These are phyloP conservation scores for Petrocephalus schoutedeni DNA, from an alignment of 2,797 vertebrate genomes.

Conservation along the genomic window DNA sequence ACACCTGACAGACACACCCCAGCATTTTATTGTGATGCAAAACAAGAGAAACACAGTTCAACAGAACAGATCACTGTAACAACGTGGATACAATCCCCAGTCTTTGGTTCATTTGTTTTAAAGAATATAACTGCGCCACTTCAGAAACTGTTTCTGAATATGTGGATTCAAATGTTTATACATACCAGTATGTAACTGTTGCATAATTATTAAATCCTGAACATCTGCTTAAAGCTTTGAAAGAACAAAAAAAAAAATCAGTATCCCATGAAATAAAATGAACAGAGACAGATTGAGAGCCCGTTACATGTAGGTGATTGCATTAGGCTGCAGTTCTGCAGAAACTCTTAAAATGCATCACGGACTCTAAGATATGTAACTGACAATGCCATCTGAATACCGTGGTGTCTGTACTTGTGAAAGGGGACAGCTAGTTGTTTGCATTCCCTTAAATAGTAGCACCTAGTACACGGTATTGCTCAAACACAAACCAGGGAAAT, in stretches of 20 bases:
- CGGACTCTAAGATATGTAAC: neutral
- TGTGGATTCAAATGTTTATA: conserved; percentile 33
- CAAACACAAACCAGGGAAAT: neutral
- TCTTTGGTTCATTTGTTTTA: conserved; percentile 59
- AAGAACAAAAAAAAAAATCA: neutral
- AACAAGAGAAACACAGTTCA: conserved; percentile 34
- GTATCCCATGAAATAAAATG: neutral
- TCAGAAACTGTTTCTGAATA: conserved; percentile 51
- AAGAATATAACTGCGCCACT: conserved; percentile 40
- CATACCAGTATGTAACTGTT: conserved; percentile 42
- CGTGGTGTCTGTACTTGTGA: neutral
- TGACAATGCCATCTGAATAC: neutral
- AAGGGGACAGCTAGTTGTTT: no score
- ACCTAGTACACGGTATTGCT: neutral
- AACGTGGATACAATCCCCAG: conserved; percentile 55
- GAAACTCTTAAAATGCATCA: neutral
- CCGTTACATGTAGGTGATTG: neutral
- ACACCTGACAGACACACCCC: neutral
- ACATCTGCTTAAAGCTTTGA: conserved; percentile 17
- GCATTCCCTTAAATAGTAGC: neutral
- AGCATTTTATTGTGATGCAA: conserved; percentile 33
- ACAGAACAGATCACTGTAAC: conserved; percentile 42
- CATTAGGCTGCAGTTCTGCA: neutral
- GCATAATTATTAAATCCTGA: conserved; percentile 25
- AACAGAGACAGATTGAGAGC: neutral